Percentiles rank a stretch among this genome's conserved stretches.
Evolutionary conservation across 1,140 invertebrate genomes (phyloP).

Genomic region (Adelges cooleyi): DNA sequence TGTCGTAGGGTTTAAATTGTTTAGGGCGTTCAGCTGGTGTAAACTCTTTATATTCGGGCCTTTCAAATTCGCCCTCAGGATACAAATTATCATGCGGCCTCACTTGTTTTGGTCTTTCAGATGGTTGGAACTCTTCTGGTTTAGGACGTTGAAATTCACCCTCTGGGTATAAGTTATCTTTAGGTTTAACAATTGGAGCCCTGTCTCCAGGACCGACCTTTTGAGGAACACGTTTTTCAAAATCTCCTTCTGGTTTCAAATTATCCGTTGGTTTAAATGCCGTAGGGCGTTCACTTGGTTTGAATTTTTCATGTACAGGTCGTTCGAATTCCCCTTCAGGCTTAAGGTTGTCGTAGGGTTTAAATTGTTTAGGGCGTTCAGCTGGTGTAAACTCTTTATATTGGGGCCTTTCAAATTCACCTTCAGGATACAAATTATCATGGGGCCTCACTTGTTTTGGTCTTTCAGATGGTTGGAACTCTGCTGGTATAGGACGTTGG

Average conservation of each 20-base stretch:
- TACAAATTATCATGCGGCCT: slow-evolving; percentile 45
- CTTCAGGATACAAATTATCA: slow-evolving; percentile 49
- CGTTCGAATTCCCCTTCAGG: slow-evolving; percentile 48
- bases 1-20: slow-evolving; percentile 39
- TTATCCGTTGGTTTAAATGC: slow-evolving; percentile 42
- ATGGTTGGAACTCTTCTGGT: slow-evolving; percentile 33
- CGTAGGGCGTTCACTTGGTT: slow-evolving; percentile 34
- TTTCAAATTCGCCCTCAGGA: slow-evolving; percentile 43
- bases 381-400: slow-evolving; percentile 36
- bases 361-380: slow-evolving; percentile 31
- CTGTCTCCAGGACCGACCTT: slow-evolving; percentile 40
- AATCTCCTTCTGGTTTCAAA: slow-evolving; percentile 44
- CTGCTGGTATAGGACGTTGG: slow-evolving; percentile 37
- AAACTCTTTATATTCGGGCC: slow-evolving; percentile 35
- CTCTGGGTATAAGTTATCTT: slow-evolving; percentile 50
- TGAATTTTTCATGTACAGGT: slow-evolving; percentile 37
- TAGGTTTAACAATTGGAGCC: slow-evolving; percentile 45
- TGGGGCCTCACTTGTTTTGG: slow-evolving; percentile 37
- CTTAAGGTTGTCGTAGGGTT: slow-evolving; percentile 40
- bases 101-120: slow-evolving; percentile 42
- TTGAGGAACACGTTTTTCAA: slow-evolving; percentile 38
- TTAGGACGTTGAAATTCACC: slow-evolving; percentile 45
- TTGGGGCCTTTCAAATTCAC: slow-evolving; percentile 43
- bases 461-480: slow-evolving; percentile 35
- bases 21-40: slow-evolving; percentile 36